Evolutionary conservation across 2,888 invertebrate species (phyloP), one percentile per base, ranked within the genome.

Genomic region (Teinopalpus imperialis): DNA sequence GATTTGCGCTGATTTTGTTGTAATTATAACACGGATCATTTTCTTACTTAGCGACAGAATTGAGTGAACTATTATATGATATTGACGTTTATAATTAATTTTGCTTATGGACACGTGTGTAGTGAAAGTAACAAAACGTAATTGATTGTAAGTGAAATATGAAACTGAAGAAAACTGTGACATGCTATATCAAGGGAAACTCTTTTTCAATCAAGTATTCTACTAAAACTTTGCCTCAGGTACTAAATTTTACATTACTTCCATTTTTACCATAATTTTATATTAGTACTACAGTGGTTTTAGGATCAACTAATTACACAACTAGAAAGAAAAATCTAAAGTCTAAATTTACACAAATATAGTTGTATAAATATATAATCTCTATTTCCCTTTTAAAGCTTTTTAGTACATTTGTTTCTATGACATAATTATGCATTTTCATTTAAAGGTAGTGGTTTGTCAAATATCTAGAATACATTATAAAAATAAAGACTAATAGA

Each of bases 111-210:
- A 69, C 59, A 60, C 40, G 64, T 66, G 68, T 60, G 48, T 58
- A 59, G 50, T 43, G n/a, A 9, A 37, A 46, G 27, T 36, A 44
- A n/a, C 49, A 43, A 51, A 65, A 56, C 63, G 65, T 64, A 63
- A 60, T 61, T 53, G 45, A 48, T 48, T 50, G 54, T 44, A 57
- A 63, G 62, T 65, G 61, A 66, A 81, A 65, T 53, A 86, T 87
- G 86, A 86, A 83, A 68, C 65, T 86, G 23, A 87, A 83, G 63
- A 83, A 74, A 62, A 81, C 82, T 32, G 80, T 85, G 69, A 75
- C 78, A 52, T 82, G 74, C 56, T 83, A 73, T 56, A 66, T 85
- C 47, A 74, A 67, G 59, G 81, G 86, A 41, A 83, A 86, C 59
- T 71, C 79, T 23, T 71, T 80, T 37, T 74, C 66, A 61, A 63